A percentile compares a stretch with the other conserved stretches of the same genome.
phyloP scores from a whole-genome alignment of 2,888 invertebrate genomes.

The Metalampra italica region DNA sequence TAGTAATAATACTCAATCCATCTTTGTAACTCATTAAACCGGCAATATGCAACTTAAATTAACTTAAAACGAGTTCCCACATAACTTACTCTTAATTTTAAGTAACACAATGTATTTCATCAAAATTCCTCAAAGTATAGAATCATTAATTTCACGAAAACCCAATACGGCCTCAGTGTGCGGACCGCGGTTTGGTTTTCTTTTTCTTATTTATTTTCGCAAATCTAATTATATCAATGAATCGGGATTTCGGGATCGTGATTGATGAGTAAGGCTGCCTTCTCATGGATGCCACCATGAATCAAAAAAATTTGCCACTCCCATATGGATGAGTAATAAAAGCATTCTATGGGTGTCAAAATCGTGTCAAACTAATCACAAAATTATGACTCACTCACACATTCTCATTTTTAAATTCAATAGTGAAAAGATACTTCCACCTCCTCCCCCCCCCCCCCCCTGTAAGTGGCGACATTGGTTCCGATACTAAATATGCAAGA shows the following conservation, averaged over 20 bases:
- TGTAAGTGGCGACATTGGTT: no score
- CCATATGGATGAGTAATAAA: no score
- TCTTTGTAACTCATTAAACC: background rate
- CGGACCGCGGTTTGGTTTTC: constrained; percentile 14
- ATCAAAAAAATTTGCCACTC: no score
- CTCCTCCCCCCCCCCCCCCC: no score
- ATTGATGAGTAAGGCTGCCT: constrained; percentile 42
- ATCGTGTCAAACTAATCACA: no score
- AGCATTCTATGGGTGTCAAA: no score
- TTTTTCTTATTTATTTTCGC: constrained; percentile 23
- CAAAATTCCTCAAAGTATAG: constrained; percentile 13
- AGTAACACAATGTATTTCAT: constrained; percentile 7
- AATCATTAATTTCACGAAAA: constrained; percentile 16
- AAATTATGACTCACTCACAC: no score
- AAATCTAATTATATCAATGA: constrained; percentile 54
- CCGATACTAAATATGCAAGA: no score
- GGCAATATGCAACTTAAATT: background rate
- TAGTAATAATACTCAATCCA: no score
- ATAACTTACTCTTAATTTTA: background rate
- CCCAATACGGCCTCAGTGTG: constrained; percentile 10
- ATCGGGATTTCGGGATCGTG: constrained; percentile 47
- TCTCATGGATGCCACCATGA: no score
- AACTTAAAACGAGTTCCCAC: background rate
- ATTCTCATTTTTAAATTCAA: no score
- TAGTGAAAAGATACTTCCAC: no score